Evolutionary conservation across 2,113 vertebrate species (phyloP).

Genomic region (Pollimyrus isidori): DNA sequence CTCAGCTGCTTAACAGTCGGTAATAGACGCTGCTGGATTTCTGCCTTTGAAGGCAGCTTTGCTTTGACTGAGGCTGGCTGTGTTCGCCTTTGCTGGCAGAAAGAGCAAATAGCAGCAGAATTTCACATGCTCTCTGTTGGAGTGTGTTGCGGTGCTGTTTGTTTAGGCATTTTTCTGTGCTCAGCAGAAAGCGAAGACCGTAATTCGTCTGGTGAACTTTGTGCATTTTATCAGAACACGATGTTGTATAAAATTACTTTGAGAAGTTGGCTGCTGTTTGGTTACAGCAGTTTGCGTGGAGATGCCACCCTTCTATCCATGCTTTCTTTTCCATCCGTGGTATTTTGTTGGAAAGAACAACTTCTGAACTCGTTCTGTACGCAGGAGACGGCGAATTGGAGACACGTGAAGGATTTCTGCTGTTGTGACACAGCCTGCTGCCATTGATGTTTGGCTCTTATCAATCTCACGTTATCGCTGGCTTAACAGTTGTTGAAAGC

Average conservation of each 20-base stretch:
- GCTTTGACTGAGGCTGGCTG: constrained; percentile 21
- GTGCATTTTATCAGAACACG: constrained; percentile 21
- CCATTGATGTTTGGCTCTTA: not conserved
- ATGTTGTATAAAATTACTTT: constrained; percentile 23
- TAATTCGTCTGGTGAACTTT: constrained; percentile 25
- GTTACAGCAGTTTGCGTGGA: constrained; percentile 3
- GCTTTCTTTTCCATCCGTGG: not conserved
- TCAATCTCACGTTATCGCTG: constrained; percentile 28
- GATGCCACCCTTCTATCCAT: constrained; percentile 14
- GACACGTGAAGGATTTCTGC: not conserved
- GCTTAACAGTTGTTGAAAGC: constrained; percentile 28
- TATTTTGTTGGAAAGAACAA: constrained; percentile 4
- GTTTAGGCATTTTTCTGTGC: constrained; percentile 11
- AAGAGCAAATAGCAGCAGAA: constrained; percentile 31
- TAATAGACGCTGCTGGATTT: not conserved
- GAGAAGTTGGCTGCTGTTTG: constrained; percentile 9
- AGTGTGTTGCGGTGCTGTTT: constrained; percentile 35
- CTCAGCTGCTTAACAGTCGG: not conserved
- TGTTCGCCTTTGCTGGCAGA: constrained; percentile 31
- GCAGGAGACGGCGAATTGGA: not conserved
- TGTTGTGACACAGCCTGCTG: not conserved
- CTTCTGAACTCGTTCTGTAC: not conserved
- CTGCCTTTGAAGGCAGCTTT: constrained; percentile 31
- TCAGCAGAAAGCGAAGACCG: constrained; percentile 30
- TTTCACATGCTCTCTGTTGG: constrained; percentile 32